Percentiles rank a stretch among this genome's conserved stretches.
Conservation (phyloP, 2,113 vertebrate genomes). For the Nothobranchius furzeri region DNA sequence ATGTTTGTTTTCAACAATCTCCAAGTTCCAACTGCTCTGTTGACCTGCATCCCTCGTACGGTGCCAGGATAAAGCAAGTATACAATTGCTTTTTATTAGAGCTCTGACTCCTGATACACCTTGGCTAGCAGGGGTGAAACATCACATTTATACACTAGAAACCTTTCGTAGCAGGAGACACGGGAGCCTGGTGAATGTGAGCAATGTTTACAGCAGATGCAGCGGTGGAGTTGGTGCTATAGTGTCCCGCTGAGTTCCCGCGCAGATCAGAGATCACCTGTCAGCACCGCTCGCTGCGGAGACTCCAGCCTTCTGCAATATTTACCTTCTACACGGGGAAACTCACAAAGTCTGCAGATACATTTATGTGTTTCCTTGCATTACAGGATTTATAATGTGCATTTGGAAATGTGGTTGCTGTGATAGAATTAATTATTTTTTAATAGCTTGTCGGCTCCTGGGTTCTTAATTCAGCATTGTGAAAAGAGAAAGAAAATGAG, state of each 20-base stretch:
- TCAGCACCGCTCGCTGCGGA: conserved; percentile 58
- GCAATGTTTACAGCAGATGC: conserved; percentile 43
- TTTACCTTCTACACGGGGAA: conserved; percentile 61
- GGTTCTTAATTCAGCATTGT: too few relatives aligned
- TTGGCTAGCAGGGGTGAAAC: conserved; percentile 35
- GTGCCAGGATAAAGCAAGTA: conserved; percentile 37
- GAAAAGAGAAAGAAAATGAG: background rate
- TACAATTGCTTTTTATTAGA: conserved; percentile 65
- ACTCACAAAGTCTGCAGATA: conserved; percentile 20
- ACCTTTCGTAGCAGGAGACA: conserved; percentile 52
- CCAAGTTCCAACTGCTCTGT: conserved; percentile 48
- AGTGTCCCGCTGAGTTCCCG: conserved; percentile 65
- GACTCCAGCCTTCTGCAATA: conserved; percentile 67
- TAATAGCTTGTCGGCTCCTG: background rate
- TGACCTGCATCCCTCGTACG: conserved; percentile 42
- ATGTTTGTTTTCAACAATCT: conserved; percentile 50
- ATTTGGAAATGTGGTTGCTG: conserved; percentile 1
- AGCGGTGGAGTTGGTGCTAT: conserved; percentile 48
- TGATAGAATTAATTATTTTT: background rate
- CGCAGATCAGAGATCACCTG: conserved; percentile 69
- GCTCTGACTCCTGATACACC: conserved; percentile 62
- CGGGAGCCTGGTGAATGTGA: conserved; percentile 38
- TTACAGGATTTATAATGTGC: conserved; percentile 5
- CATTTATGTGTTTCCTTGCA: conserved; percentile 1
- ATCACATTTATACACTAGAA: conserved; percentile 56